Conservation (phyloP, 2,888 invertebrate genomes). For the Linhomoeus sp. region DNA sequence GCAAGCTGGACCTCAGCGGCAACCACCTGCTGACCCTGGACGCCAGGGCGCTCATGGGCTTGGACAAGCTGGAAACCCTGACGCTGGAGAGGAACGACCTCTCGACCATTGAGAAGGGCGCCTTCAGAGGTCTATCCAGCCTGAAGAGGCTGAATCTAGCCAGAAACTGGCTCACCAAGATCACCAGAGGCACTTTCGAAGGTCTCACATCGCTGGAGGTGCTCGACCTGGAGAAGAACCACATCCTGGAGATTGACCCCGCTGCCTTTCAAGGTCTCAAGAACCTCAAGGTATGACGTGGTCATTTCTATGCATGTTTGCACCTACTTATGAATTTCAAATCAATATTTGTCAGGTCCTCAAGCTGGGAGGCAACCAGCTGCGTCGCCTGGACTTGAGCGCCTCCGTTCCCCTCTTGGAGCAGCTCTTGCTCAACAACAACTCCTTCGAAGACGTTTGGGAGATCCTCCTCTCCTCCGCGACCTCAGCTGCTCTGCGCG, state of each 20-base stretch:
- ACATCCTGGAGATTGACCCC: background rate
- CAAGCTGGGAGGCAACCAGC: conserved; percentile 26
- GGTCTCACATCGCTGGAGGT: conserved; percentile 9
- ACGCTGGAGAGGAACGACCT: conserved; percentile 29
- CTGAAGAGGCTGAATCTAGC: conserved; percentile 19
- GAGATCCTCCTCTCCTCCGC: too few relatives aligned
- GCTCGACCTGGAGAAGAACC: conserved; percentile 16
- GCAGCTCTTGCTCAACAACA: conserved; percentile 21
- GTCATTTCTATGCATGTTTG: too few relatives aligned
- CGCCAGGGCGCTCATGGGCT: conserved; percentile 12
- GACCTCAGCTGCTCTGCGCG: background rate
- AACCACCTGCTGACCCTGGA: background rate
- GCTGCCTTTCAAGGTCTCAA: background rate
- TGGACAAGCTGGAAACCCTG: conserved; percentile 22
- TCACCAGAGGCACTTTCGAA: conserved; percentile 7
- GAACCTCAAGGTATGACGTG: too few relatives aligned
- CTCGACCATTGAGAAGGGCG: conserved; percentile 12
- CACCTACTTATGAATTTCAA: too few relatives aligned
- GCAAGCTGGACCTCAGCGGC: conserved; percentile 4
- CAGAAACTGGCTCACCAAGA: conserved; percentile 26
- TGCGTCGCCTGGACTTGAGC: conserved; percentile 8
- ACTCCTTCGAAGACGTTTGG: conserved; percentile 9
- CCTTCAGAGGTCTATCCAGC: background rate
- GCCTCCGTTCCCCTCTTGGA: conserved; percentile 12
- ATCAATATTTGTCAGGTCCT: conserved; percentile 10